Evolutionary conservation across 2,888 invertebrate species (phyloP), one percentile per base, ranked within the genome.

Genomic region (Desoria tigrina): DNA sequence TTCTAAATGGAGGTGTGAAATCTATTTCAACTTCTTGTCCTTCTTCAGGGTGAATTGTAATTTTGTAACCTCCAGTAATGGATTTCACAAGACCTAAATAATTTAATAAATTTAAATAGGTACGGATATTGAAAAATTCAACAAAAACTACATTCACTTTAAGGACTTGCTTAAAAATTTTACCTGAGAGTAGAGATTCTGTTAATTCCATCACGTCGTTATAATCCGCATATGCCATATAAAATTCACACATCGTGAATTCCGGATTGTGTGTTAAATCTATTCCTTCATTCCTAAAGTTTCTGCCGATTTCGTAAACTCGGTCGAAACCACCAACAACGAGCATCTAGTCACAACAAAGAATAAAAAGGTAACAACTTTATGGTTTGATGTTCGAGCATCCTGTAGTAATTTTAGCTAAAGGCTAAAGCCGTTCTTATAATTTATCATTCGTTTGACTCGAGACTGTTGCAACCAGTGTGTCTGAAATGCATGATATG

Each of bases 181-280:
- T 75, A 84, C 85, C 93, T 37, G 96, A 90, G 16, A 99, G 74
- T 84, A 99, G 84, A 62, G 88, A 85, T 82, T 99, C 99, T 0
- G 98, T 97, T 50, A 99, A 87, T 27, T 84, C 82, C 83, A 99
- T 95, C 11, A 99, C 79, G 81, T 99, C 98, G 80, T 94, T 87
- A 79, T 99, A 99, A 82, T 99, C 99, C 18, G 99, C 99, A 82
- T 99, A 99, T 0, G 99, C 99, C 97, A 99, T 99, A 81, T 99
- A 99, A 82, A 99, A 99, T 83, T 99, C 99, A 79, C 97, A 96
- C 7, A 97, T 96, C 0, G 99, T 99, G 79, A 99, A 99, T 82
- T 99, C 99, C 0, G 99, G 99, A 81, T 99, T 99, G 79, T 99
- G 99, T 0, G 98, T 98, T 78, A 98, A 80, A 83, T 99, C 99